Base-by-base conservation (phyloP, 1,140 invertebrate species). In the Dryas iulia region DNA sequence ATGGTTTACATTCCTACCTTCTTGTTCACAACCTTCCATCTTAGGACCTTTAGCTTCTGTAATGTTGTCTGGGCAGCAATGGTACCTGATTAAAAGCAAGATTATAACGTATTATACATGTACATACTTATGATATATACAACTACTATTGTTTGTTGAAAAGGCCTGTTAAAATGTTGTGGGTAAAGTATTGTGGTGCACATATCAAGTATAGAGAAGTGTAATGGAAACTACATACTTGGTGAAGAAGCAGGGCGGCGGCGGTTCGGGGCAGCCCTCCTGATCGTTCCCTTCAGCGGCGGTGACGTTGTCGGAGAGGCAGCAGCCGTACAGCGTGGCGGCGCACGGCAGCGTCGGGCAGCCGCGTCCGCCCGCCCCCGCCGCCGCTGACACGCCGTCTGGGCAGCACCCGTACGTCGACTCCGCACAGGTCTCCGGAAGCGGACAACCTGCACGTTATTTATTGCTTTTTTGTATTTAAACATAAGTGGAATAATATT, bases 371-470 rank as follows among this genome's bases (percentile, higher is more conserved):
- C 96, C 93, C 0, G 93, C 90, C 6, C 97, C 97, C 47, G 92
- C 81, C 0, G 97, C 97, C 4, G 96, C 94, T 0, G 98, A 98
- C 0, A 98, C 95, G 1, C 95, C 96, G 88, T 99, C 98, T 7
- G 95, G 92, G 85, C 98, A 99, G 90, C 98, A 99, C 3, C 97
- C 97, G 80, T 94, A 96, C 78, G 95, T 94, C 0, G 97, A 96
- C 53, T 98, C 97, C 72, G 94, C 93, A 72, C 96, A 97, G 0
- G 96, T 97, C 71, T 95, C 93, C 0, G 94, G 94, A 68, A 91
- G 94, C 0, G 94, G 93, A 81, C 96, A 97, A 14, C 96, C 94
- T 94, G 39, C 3, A 21, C 7, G 14, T 47, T 8, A 4, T 47
- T 47, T 47, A 8, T 8, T 47, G n/a, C 0, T 14, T 21, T 21